Percentiles rank a stretch among this genome's conserved stretches.
These are phyloP conservation scores for Drosophila pseudotalamancana DNA, from an alignment of 2,888 invertebrate species.

Conservation along the genomic window DNA sequence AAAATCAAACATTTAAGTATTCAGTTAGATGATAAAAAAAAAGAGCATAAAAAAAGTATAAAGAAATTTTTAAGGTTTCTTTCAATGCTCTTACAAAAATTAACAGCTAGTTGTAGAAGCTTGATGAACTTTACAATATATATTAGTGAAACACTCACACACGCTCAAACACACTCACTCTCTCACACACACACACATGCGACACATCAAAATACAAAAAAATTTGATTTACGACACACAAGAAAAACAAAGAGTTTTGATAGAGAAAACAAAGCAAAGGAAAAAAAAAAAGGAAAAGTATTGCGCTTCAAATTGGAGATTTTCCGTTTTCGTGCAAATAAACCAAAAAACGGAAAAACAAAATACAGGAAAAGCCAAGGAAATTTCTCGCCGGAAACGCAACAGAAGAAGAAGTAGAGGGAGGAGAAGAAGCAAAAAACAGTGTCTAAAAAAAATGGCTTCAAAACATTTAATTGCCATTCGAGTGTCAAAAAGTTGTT, in stretches of 20 bases:
- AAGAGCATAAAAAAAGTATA: background rate
- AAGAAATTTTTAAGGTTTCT: background rate
- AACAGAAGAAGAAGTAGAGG: conserved; percentile 27
- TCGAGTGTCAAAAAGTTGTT: conserved; percentile 65
- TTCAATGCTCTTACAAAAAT: conserved; percentile 18
- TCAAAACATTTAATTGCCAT: conserved; percentile 79
- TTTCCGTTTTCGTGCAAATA: conserved; percentile 46
- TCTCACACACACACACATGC: conserved; percentile 61
- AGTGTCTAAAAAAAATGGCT: conserved; percentile 60
- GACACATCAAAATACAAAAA: conserved; percentile 80
- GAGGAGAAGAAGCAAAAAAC: conserved; percentile 15
- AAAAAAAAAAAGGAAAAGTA: background rate
- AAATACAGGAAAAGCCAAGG: conserved; percentile 12
- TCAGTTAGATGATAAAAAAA: conserved; percentile 1
- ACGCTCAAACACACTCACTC: conserved; percentile 7
- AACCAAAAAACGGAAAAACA: conserved; percentile 26
- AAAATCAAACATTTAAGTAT: conserved; percentile 39
- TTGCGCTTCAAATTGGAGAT: conserved; percentile 42
- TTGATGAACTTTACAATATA: conserved; percentile 22
- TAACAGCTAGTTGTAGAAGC: conserved; percentile 5
- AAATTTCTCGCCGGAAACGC: conserved; percentile 10
- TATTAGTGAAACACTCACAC: background rate
- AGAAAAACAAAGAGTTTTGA: conserved; percentile 35
- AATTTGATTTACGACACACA: conserved; percentile 66
- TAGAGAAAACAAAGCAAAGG: conserved; percentile 17